phyloP scores from a whole-genome alignment of 2,797 vertebrate species.

The Gobionotothen gibberifrons region DNA sequence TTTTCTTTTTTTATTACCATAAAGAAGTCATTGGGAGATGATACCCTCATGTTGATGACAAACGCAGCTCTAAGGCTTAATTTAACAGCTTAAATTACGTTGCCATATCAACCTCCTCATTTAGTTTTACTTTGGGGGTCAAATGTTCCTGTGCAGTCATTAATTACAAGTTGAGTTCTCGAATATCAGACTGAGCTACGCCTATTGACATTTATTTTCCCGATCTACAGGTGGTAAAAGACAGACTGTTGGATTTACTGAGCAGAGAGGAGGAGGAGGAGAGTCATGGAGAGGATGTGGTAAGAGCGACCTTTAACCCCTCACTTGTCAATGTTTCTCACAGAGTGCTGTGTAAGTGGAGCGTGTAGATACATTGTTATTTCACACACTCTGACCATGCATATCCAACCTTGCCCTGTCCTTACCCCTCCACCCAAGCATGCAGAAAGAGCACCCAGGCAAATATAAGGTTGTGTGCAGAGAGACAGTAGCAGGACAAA shows the following conservation, averaged over 20 bases:
- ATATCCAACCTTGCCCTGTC: slow-evolving; percentile 13
- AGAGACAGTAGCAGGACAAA: slow-evolving; percentile 1
- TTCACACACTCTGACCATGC: slow-evolving; percentile 26
- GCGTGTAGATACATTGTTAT: slow-evolving; percentile 19
- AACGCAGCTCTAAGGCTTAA: slow-evolving; percentile 13
- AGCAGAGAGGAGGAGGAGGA: slow-evolving; percentile 96
- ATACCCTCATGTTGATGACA: slow-evolving; percentile 21
- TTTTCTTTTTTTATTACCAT: slow-evolving; percentile 32
- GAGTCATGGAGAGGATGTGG: slow-evolving; percentile 94
- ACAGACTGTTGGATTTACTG: slow-evolving; percentile 92
- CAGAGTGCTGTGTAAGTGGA: slow-evolving; percentile 15
- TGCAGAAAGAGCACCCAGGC: not conserved
- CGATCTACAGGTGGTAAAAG: slow-evolving; percentile 92
- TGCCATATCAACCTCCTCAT: slow-evolving; percentile 31
- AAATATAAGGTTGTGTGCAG: slow-evolving; percentile 19
- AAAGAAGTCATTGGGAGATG: slow-evolving; percentile 24
- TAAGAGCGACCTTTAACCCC: slow-evolving; percentile 75
- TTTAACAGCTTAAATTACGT: slow-evolving; percentile 28
- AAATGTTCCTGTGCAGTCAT: slow-evolving; percentile 16
- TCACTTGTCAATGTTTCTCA: slow-evolving; percentile 5
- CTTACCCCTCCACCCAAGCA: not conserved
- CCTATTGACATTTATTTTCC: slow-evolving; percentile 12
- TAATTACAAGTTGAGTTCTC: slow-evolving; percentile 19
- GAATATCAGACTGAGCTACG: not conserved
- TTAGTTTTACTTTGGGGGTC: slow-evolving; percentile 16